Conservation (phyloP, 53 echinoderm and acorn worm species). For the Antedon mediterranea region DNA sequence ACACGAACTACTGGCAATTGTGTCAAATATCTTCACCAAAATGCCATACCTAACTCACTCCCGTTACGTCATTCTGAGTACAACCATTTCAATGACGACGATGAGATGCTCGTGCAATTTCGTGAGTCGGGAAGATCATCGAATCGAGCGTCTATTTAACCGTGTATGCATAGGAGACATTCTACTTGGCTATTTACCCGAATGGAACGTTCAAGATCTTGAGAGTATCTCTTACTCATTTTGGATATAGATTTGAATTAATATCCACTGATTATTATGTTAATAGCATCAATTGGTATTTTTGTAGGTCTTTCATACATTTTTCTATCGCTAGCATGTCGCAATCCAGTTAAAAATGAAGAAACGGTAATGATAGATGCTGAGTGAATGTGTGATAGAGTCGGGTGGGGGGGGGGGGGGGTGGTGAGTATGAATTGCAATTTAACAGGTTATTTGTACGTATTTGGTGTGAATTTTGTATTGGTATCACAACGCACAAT, state of each 20-base stretch:
- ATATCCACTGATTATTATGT: too few relatives aligned
- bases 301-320: conserved; percentile 1
- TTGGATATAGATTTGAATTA: too few relatives aligned
- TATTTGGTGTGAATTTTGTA: too few relatives aligned
- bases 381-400: not conserved
- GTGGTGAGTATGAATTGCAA: too few relatives aligned
- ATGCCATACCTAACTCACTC: not conserved
- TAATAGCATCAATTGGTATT: not conserved
- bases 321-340: not conserved
- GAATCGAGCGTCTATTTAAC: not conserved
- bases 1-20: not conserved
- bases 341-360: not conserved
- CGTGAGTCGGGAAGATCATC: not conserved
- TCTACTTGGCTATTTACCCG: too few relatives aligned
- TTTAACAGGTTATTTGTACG: too few relatives aligned
- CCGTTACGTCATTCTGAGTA: not conserved
- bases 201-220: too few relatives aligned
- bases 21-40: not conserved
- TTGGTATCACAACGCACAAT: too few relatives aligned
- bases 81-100: not conserved
- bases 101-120: not conserved
- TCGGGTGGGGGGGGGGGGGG: too few relatives aligned
- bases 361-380: not conserved
- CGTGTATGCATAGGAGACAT: not conserved
- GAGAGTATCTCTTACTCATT: too few relatives aligned